Evolutionary conservation across 2,888 invertebrate species (phyloP).

Genomic region (Vesta saturnalis): DNA sequence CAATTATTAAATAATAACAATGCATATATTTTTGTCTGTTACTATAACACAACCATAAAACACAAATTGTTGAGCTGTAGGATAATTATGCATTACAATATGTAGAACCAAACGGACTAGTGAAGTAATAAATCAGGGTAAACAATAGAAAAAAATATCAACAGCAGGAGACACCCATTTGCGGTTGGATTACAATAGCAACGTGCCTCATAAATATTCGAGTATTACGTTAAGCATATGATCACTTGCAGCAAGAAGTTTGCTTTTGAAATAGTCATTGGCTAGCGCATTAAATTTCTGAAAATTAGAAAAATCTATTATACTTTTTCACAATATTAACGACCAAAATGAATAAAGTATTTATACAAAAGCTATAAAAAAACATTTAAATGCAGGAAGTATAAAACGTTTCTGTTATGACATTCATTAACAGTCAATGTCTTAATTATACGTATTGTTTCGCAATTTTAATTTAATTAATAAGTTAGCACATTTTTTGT

Average conservation of each 20-base stretch:
- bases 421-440: no score
- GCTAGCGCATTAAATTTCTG: no score
- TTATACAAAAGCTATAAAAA: no score
- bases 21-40: neutral
- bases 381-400: no score
- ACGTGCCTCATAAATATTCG: conserved; percentile 53
- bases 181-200: conserved; percentile 48
- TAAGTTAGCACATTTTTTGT: no score
- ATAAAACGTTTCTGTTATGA: no score
- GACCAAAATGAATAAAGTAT: no score
- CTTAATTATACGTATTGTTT: no score
- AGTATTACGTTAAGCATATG: conserved; percentile 44
- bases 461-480: no score
- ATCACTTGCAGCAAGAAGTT: no score
- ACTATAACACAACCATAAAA: neutral
- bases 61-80: conserved; percentile 23
- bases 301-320: neutral
- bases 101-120: conserved; percentile 24
- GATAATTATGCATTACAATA: conserved; percentile 31
- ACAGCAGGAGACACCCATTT: conserved; percentile 45
- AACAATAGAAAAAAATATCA: conserved; percentile 44
- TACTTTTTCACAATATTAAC: no score
- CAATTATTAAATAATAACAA: neutral
- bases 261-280: no score
- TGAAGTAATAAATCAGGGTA: conserved; percentile 46